Evolutionary conservation across 2,888 invertebrate genomes (phyloP).

Genomic region (Oithona nana): DNA sequence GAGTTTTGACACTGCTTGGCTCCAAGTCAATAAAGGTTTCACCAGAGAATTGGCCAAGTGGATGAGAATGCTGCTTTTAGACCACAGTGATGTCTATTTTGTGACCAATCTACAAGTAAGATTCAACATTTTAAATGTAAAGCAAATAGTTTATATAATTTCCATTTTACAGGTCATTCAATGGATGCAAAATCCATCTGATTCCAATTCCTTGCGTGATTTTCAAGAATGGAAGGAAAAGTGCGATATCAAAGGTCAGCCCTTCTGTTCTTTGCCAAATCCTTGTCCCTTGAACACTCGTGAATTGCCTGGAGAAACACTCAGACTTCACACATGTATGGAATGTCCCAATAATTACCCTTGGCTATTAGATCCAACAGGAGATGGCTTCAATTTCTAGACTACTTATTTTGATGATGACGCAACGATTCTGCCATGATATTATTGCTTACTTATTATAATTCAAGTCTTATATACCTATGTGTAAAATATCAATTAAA

Average conservation of each 20-base stretch:
- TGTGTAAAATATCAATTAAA: too few species aligned
- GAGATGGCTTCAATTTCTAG: constrained; percentile 43
- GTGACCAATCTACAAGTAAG: constrained; percentile 37
- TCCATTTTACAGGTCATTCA: constrained; percentile 51
- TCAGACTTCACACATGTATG: constrained; percentile 81
- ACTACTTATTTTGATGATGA: too few species aligned
- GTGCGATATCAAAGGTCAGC: constrained; percentile 80
- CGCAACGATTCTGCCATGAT: too few species aligned
- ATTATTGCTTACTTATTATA: too few species aligned
- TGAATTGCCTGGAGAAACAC: constrained; percentile 74
- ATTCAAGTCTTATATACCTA: too few species aligned
- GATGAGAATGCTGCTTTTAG: constrained; percentile 69
- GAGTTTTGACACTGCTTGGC: constrained; percentile 86
- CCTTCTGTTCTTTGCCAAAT: constrained; percentile 75
- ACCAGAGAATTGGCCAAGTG: constrained; percentile 75
- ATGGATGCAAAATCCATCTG: constrained; percentile 89
- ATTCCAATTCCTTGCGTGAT: constrained; percentile 61
- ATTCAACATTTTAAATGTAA: constrained; percentile 33
- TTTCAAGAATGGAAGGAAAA: constrained; percentile 91
- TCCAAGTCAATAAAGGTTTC: constrained; percentile 70
- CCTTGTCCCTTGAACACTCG: constrained; percentile 45
- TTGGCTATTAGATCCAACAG: constrained; percentile 82
- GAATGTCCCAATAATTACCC: constrained; percentile 89
- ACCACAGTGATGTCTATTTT: constrained; percentile 72
- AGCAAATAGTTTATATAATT: constrained; percentile 3